Conservation (phyloP, 2,113 vertebrate genomes). For the Elachura formosa region DNA sequence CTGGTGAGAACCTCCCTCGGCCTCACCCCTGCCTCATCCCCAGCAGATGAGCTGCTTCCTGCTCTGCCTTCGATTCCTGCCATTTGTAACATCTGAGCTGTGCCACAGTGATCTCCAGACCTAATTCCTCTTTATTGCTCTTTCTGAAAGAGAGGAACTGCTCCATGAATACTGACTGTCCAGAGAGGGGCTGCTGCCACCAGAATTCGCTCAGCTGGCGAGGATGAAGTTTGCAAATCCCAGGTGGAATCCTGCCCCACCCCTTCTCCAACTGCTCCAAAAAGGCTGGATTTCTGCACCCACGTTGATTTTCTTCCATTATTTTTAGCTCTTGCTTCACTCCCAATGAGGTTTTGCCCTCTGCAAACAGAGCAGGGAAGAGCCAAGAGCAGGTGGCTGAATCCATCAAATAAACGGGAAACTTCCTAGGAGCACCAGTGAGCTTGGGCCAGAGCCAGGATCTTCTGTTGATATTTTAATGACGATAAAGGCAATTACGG, state of each 20-base stretch:
- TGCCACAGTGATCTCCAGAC: background rate
- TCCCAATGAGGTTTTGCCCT: background rate
- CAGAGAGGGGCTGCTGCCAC: background rate
- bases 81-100: background rate
- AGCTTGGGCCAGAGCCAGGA: constrained; percentile 32
- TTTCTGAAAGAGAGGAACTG: background rate
- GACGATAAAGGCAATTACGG: constrained; percentile 26
- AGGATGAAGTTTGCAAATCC: background rate
- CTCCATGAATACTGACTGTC: background rate
- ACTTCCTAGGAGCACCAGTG: background rate
- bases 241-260: background rate
- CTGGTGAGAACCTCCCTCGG: background rate
- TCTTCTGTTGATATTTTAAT: constrained; percentile 55
- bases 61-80: background rate
- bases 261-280: background rate
- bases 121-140: background rate
- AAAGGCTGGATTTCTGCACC: background rate
- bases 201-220: background rate
- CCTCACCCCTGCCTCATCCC: background rate
- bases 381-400: constrained; percentile 36
- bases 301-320: background rate
- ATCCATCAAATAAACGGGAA: constrained; percentile 37
- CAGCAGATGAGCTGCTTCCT: rapidly evolving
- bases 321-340: background rate
- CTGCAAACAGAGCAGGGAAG: background rate